Evolutionary conservation across 2,797 vertebrate genomes (phyloP).

Genomic region (Carapus acus): DNA sequence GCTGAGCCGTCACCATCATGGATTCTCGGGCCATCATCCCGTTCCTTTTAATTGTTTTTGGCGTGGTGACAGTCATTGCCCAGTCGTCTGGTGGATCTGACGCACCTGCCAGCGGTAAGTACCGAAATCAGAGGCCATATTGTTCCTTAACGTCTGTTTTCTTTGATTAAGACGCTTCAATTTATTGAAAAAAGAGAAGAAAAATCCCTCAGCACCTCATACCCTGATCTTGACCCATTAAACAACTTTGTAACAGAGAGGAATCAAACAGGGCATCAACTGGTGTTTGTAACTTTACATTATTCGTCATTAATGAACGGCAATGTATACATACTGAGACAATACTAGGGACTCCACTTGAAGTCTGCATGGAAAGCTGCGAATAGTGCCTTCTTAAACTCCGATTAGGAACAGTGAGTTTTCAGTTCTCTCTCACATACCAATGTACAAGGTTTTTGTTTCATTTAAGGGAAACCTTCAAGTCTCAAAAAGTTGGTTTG

Average conservation of each 20-base stretch:
- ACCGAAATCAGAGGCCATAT: conserved; percentile 10
- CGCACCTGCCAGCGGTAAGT: conserved; percentile 51
- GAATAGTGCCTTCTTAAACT: too few species aligned
- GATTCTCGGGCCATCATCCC: conserved; percentile 43
- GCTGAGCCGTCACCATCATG: conserved; percentile 28
- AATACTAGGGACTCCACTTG: too few species aligned
- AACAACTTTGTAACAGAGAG: too few species aligned
- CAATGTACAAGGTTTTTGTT: conserved; percentile 9
- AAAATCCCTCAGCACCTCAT: too few species aligned
- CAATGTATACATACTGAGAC: too few species aligned
- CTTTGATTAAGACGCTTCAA: not conserved
- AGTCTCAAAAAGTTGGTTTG: conserved; percentile 7
- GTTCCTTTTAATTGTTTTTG: conserved; percentile 51
- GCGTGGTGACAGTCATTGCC: conserved; percentile 44
- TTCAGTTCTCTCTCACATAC: too few species aligned
- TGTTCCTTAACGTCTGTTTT: not conserved
- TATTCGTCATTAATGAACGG: too few species aligned
- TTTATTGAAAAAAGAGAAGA: too few species aligned
- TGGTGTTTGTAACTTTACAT: too few species aligned
- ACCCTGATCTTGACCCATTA: too few species aligned
- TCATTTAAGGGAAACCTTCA: conserved; percentile 6
- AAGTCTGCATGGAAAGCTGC: too few species aligned
- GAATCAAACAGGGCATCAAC: too few species aligned
- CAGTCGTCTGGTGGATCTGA: conserved; percentile 26
- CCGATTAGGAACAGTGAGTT: conserved; percentile 22